These are phyloP conservation scores for Anastrepha ludens DNA, from an alignment of 1,140 invertebrate species.

Conservation along the genomic window DNA sequence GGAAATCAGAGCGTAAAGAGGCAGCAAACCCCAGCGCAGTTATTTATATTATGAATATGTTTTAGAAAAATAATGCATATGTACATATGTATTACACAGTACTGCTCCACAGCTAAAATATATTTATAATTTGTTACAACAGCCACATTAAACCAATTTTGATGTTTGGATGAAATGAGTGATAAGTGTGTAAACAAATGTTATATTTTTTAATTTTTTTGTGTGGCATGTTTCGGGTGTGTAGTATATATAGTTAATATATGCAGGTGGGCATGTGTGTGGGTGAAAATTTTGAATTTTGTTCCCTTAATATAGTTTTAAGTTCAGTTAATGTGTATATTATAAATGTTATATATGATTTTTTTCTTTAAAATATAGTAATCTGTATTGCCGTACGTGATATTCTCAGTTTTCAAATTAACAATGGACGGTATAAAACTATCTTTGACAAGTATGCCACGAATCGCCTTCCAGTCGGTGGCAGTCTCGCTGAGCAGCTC, in stretches of 20 bases:
- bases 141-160: constrained; percentile 26
- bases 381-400: constrained; percentile 83
- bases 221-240: not conserved
- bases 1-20: not conserved
- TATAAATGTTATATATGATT: too few relatives aligned
- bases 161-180: constrained; percentile 26
- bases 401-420: constrained; percentile 96
- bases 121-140: not conserved
- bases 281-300: constrained; percentile 46
- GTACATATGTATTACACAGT: not conserved
- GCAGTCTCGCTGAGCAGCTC: constrained; percentile 90
- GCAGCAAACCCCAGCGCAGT: too few relatives aligned
- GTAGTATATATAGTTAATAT: not conserved
- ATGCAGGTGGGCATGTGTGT: not conserved
- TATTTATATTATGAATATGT: not conserved
- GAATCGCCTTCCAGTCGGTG: constrained; percentile 95
- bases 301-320: not conserved
- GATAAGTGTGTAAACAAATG: not conserved
- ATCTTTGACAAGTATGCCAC: constrained; percentile 95
- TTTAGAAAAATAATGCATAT: not conserved
- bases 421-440: constrained; percentile 99
- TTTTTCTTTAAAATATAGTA: not conserved
- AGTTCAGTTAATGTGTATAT: not conserved
- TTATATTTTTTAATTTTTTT: not conserved
- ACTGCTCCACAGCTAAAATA: not conserved